Conservation (phyloP, 1,140 invertebrate genomes). For the Teleogryllus occipitalis region DNA sequence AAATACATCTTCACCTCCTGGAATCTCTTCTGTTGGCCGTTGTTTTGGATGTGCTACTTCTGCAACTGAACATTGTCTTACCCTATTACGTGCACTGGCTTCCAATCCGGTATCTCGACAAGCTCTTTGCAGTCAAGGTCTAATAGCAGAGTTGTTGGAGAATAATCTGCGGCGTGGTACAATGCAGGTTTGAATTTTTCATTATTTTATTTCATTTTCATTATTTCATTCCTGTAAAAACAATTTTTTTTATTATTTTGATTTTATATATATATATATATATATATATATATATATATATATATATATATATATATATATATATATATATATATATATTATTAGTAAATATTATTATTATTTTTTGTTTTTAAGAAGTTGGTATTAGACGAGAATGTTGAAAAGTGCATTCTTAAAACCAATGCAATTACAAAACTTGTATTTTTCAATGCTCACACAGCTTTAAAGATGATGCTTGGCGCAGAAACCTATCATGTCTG, state of each 20-base stretch:
- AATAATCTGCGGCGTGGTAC: slow-evolving; percentile 78
- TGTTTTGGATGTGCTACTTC: slow-evolving; percentile 81
- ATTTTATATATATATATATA: background rate
- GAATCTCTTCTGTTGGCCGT: slow-evolving; percentile 37
- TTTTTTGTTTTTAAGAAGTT: too few species aligned
- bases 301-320: too few species aligned
- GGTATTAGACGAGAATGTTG: too few species aligned
- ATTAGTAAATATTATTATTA: too few species aligned
- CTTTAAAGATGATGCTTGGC: too few species aligned
- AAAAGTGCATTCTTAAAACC: too few species aligned
- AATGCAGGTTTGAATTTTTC: slow-evolving; percentile 38
- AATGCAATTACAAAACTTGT: too few species aligned
- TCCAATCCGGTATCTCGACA: slow-evolving; percentile 69
- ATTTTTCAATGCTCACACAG: too few species aligned
- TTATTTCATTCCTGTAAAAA: background rate
- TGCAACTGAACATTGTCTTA: slow-evolving; percentile 89
- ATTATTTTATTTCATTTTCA: background rate
- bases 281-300: too few species aligned
- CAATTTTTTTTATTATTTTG: too few species aligned
- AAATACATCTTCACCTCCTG: slow-evolving; percentile 26
- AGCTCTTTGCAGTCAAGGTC: slow-evolving; percentile 72
- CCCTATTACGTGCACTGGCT: slow-evolving; percentile 82
- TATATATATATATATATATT: too few species aligned
- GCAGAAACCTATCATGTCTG: too few species aligned
- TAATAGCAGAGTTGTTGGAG: slow-evolving; percentile 83